Evolutionary conservation across 1,140 invertebrate species (phyloP).

Genomic region (Bombus confusus): DNA sequence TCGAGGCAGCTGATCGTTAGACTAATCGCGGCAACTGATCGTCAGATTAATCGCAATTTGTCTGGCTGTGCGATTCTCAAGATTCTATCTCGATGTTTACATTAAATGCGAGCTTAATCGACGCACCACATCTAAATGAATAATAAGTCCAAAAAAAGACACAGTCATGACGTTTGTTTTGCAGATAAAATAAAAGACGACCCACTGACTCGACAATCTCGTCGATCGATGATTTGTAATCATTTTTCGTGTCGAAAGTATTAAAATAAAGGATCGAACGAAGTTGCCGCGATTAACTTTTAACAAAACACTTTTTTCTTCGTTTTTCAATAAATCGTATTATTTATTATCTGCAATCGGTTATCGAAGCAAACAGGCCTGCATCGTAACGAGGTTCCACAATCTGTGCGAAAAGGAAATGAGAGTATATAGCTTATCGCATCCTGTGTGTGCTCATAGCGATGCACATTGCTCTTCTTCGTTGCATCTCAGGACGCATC

Average conservation of each 20-base stretch:
- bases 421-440: background rate
- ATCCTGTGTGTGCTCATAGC: constrained; percentile 10
- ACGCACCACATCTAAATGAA: background rate
- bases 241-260: background rate
- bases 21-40: background rate
- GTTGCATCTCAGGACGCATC: background rate
- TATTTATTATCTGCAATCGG: background rate
- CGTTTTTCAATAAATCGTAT: background rate
- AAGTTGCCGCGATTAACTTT: background rate
- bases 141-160: background rate
- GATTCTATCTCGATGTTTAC: background rate
- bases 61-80: background rate
- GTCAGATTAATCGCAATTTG: background rate
- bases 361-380: background rate
- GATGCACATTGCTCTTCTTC: background rate
- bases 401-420: constrained; percentile 18
- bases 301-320: background rate
- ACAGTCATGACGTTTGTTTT: background rate
- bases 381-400: background rate
- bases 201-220: background rate
- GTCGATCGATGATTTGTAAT: background rate
- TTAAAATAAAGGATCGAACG: background rate
- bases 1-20: background rate
- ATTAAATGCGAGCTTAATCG: background rate
- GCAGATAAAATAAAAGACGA: background rate